Evolutionary conservation across 1,140 invertebrate species (phyloP).

Genomic region (Cepaea nemoralis): DNA sequence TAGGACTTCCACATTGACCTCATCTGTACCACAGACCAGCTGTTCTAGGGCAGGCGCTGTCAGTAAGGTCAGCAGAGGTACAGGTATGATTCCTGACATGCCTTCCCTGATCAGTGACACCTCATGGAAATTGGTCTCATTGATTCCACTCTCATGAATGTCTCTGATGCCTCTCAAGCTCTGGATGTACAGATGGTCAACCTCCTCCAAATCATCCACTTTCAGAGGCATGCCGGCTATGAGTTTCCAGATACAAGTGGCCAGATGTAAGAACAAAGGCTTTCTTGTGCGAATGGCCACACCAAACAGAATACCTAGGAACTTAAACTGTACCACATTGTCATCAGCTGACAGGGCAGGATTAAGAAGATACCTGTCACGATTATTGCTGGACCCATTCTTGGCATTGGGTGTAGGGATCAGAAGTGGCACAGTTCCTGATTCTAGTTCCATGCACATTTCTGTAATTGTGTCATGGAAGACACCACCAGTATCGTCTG

Average conservation of each 20-base stretch:
- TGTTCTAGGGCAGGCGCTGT: conserved; percentile 78
- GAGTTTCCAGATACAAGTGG: conserved; percentile 80
- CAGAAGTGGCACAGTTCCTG: conserved; percentile 85
- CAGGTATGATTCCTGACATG: conserved; percentile 79
- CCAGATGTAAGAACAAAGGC: conserved; percentile 81
- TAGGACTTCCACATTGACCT: conserved; percentile 77
- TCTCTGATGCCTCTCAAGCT: conserved; percentile 76
- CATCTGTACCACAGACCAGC: conserved; percentile 79
- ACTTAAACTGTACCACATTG: conserved; percentile 75
- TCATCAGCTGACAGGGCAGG: conserved; percentile 75
- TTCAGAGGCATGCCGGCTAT: conserved; percentile 77
- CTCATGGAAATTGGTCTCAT: conserved; percentile 78
- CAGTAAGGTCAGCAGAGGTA: conserved; percentile 77
- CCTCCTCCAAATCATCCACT: conserved; percentile 78
- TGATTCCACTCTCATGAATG: conserved; percentile 76
- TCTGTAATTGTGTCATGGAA: conserved; percentile 83
- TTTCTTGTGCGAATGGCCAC: conserved; percentile 95
- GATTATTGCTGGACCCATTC: conserved; percentile 75
- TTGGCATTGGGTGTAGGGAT: conserved; percentile 68
- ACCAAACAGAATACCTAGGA: conserved; percentile 89
- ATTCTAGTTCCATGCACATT: conserved; percentile 87
- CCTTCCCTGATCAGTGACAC: conserved; percentile 78
- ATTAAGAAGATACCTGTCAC: conserved; percentile 78
- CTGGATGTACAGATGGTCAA: conserved; percentile 78
- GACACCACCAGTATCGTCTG: conserved; percentile 80